Evolutionary conservation across 2,113 vertebrate species (phyloP), one percentile per base, ranked within the genome.

Genomic region (Suncus etruscus): DNA sequence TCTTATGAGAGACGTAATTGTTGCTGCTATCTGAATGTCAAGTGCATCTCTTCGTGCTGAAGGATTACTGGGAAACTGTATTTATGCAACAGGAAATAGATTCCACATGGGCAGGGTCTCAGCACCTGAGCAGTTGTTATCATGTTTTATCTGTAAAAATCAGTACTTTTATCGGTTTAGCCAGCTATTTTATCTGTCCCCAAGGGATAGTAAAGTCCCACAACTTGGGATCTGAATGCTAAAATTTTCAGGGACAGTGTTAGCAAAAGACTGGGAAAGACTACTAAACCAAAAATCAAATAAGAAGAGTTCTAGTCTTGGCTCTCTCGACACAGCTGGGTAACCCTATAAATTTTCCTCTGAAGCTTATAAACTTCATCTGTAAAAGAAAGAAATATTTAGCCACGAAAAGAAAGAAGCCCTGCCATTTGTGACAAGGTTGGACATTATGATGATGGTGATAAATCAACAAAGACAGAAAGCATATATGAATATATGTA

Each of bases 1-100:
- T 76, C 61, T 91, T 90, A 51, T 27, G 18, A 63, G 45, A 85
- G 25, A 29, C 50, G 89, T 89, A 31, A 85, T 27, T 90, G 75
- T 74, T 72, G 54, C 27, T 54, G 66, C 89, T 47, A 24, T 20
- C 58, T 16, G 39, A 39, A 39, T 39, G 51, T 73, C 27, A n/a
- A 32, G 80, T 51, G 29, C 27, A 24, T 75, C 79, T 61, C 47
- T 82, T 25, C 10, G 4, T 48, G 80, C 87, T 88, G 73, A 76
- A 90, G 54, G 39, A 72, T 29, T 61, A 25, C 10, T 18, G 75
- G 76, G 69, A 87, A 61, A 61, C 31, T 31, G 48, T 63, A 27
- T 24, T 77, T 75, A 31, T 63, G 58, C 58, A 61, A 61, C 15
- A 61, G 58, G 58, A 16, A 61, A 61, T 22, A 61, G 58, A 16